phyloP scores from a whole-genome alignment of 2,113 vertebrate genomes.

The Caloenas nicobarica region DNA sequence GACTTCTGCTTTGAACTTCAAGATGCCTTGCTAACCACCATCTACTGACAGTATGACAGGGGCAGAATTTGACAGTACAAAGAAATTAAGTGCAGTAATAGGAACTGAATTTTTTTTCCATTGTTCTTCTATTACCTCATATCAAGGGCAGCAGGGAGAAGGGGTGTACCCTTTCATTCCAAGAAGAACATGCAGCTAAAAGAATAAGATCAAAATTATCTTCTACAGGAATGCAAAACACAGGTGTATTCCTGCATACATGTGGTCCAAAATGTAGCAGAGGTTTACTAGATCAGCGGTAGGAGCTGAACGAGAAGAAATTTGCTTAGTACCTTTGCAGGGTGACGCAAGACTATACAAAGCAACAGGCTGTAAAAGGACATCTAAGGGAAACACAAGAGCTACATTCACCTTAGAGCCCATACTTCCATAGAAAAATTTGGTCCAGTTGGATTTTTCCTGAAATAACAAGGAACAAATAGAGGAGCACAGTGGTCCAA shows the following conservation, averaged over 20 bases:
- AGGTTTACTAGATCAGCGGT: neutral
- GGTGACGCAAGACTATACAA: neutral
- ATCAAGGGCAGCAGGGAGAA: neutral
- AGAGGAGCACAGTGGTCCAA: neutral
- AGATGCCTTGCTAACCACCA: neutral
- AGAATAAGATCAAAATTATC: neutral
- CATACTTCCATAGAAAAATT: neutral
- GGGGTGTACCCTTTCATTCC: neutral
- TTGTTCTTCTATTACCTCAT: neutral
- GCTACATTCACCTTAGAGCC: neutral
- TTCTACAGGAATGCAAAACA: neutral
- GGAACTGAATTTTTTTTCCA: neutral
- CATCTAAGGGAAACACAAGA: neutral
- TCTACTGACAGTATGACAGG: neutral
- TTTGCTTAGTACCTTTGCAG: neutral
- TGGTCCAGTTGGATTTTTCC: neutral
- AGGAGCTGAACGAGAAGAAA: neutral
- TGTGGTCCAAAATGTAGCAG: neutral
- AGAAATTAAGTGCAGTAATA: neutral
- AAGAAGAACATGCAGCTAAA: neutral
- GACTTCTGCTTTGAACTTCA: neutral
- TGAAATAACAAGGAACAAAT: neutral
- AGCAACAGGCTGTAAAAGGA: neutral
- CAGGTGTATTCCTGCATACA: neutral
- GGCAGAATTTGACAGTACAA: neutral